Conservation (phyloP, 1,140 invertebrate genomes). For the Bombus affinis region DNA sequence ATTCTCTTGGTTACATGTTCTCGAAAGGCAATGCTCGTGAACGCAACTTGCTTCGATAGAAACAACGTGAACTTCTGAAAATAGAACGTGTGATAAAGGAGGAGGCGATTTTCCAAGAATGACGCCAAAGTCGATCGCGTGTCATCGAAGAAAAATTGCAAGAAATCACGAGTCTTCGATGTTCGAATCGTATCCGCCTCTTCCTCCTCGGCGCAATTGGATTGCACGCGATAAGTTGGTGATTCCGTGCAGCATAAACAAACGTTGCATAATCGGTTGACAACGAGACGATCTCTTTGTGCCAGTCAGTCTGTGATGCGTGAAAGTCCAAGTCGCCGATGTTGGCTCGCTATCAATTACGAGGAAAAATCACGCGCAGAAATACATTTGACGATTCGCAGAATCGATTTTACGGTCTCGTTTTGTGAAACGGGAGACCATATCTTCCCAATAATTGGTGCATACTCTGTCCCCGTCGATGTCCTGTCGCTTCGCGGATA, state of each 20-base stretch:
- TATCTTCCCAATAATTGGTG: background rate
- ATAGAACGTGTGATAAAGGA: no score
- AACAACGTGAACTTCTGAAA: background rate
- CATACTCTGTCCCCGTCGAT: background rate
- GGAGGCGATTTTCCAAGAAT: background rate
- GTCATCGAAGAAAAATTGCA: constrained; percentile 1
- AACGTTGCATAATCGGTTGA: constrained; percentile 56
- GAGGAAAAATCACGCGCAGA: background rate
- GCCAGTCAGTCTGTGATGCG: constrained; percentile 5
- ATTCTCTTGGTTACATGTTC: no score
- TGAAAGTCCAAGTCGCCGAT: constrained; percentile 15
- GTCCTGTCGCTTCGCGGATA: no score
- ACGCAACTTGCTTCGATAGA: no score
- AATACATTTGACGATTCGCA: background rate
- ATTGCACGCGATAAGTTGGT: constrained; percentile 37
- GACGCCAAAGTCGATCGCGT: background rate
- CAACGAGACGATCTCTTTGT: constrained; percentile 28
- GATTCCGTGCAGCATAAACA: constrained; percentile 50
- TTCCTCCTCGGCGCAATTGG: background rate
- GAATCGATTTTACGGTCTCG: background rate
- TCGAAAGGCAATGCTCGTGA: no score
- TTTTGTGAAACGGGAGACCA: background rate
- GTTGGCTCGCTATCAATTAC: background rate
- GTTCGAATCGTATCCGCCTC: background rate
- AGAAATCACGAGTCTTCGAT: background rate